phyloP scores from a whole-genome alignment of 2,113 vertebrate species.

The Crotalus horridus region DNA sequence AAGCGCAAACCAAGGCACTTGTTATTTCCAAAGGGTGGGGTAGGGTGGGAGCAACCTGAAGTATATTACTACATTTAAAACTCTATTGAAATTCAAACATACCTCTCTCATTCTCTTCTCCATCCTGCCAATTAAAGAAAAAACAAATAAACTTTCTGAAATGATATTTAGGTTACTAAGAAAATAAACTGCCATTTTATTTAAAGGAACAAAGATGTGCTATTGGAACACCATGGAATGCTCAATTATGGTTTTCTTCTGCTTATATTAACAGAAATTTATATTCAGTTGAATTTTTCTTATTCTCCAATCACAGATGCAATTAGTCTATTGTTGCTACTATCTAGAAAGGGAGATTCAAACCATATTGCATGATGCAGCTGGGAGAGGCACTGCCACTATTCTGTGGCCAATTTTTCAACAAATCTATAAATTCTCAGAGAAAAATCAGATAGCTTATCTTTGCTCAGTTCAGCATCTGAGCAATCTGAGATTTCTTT shows the following conservation, averaged over 20 bases:
- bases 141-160: slow-evolving; percentile 61
- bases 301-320: not conserved
- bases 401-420: not conserved
- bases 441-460: not conserved
- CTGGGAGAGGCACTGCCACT: not conserved
- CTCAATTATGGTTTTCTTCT: not conserved
- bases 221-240: not conserved
- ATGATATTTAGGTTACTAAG: not conserved
- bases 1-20: slow-evolving; percentile 51
- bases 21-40: slow-evolving; percentile 49
- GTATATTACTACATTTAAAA: slow-evolving; percentile 45
- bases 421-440: not conserved
- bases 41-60: slow-evolving; percentile 31
- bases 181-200: not conserved
- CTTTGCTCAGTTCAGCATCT: not conserved
- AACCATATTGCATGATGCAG: not conserved
- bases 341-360: not conserved
- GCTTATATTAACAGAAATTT: not conserved
- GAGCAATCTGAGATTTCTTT: not conserved
- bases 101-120: slow-evolving; percentile 94
- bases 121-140: slow-evolving; percentile 78
- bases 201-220: slow-evolving; percentile 12
- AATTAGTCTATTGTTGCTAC: not conserved
- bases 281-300: not conserved
- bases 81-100: slow-evolving; percentile 75